Base-by-base conservation (phyloP, 2,797 vertebrate genomes). In the Cyprinodon diabolis region DNA sequence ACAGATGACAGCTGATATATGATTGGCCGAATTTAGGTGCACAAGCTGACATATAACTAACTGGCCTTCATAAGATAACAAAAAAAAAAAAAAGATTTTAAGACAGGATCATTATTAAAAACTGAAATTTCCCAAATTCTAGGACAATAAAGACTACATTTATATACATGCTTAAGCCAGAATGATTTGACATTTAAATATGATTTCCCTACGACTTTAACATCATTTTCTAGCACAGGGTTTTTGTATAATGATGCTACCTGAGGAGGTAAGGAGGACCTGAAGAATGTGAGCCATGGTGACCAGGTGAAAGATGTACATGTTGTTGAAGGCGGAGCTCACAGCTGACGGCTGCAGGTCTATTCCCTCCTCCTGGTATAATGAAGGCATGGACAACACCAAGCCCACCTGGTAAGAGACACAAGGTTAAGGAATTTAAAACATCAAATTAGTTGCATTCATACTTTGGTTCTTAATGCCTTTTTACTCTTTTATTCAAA, bases 201-300 rank as follows among this genome's bases (percentile, higher is more conserved):
- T 30, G 30, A 30, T 30, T 30, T 30, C 30, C 30, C 30, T 30
- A 47, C 45, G 51, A 54, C 1, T 54, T 7, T 21, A 6, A 21
- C 58, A 6, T 19, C 8, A 40, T 40, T 40, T 19, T 17, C 35
- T 1, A 3, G 19, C 2, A n/a, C 66, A 11, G 37, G 40, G 12
- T n/a, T 40, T 66, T 58, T 15, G 2, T 3, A 6, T 49, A 1
- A 4, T 45, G 58, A 67, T 51, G 54, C 25, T 88, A 93, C 92
- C 92, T 90, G 89, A 66, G 63, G 90, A 92, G 25, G 95, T 94
- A 72, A 99, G 83, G 66, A 99, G 89, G 2, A 99, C 93, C 93
- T 99, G 98, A 73, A 96, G 84, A 63, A 99, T 89, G 62, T 99
- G 98, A 66, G 96, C 96, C 96, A 99, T 96, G 30, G 97, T 99